Conservation (phyloP, 1,140 invertebrate species). For the Thrips palmi region DNA sequence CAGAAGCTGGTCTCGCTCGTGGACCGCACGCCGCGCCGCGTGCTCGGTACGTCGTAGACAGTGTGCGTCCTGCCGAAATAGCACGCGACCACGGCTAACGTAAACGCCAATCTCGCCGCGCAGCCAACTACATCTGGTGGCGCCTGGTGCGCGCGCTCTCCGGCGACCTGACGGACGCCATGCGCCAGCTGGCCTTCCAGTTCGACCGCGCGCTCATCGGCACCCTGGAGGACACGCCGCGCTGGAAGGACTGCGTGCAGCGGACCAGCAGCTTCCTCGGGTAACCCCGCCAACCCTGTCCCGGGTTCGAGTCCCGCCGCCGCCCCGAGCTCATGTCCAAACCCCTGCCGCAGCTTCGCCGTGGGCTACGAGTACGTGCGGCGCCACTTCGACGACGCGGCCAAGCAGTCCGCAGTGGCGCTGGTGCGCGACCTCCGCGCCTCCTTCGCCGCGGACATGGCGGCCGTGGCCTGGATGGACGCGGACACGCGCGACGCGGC, state of each 20-base stretch:
- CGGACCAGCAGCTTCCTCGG: slow-evolving; percentile 30
- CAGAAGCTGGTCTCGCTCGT: slow-evolving; percentile 17
- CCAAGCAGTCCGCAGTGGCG: slow-evolving; percentile 19
- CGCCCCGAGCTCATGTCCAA: too few species aligned
- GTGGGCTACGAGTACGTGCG: slow-evolving; percentile 36
- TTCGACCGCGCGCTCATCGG: slow-evolving; percentile 27
- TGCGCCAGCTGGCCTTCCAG: slow-evolving; percentile 24
- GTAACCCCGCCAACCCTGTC: too few species aligned
- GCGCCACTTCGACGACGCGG: slow-evolving; percentile 23
- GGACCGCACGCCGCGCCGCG: slow-evolving; percentile 15
- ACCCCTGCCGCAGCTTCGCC: slow-evolving; percentile 28
- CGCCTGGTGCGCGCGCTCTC: slow-evolving; percentile 28
- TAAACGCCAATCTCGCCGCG: slow-evolving; percentile 20
- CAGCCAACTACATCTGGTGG: slow-evolving; percentile 38
- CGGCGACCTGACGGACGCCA: slow-evolving; percentile 24
- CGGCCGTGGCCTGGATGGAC: slow-evolving; percentile 41
- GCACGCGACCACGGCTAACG: background rate
- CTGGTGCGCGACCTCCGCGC: slow-evolving; percentile 37
- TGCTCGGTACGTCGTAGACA: slow-evolving; percentile 17
- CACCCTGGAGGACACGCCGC: slow-evolving; percentile 18
- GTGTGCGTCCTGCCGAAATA: too few species aligned
- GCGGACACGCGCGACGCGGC: slow-evolving; percentile 31
- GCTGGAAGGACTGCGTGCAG: slow-evolving; percentile 34
- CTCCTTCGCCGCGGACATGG: slow-evolving; percentile 32
- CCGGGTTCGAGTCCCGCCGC: too few species aligned